Conservation (phyloP, 2,888 invertebrate species). For the Caenorhabditis afra region DNA sequence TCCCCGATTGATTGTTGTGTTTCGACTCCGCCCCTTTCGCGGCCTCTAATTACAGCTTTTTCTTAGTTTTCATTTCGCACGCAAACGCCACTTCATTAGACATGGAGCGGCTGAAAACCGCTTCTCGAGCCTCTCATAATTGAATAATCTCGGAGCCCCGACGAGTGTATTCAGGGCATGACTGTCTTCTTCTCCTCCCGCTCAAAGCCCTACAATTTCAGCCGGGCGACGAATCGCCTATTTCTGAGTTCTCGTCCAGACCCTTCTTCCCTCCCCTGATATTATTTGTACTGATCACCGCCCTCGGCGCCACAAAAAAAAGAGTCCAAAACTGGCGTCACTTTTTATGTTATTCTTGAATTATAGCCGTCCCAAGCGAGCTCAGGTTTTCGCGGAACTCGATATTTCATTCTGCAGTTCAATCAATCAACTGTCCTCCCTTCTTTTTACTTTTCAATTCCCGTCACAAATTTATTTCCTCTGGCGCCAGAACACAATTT, state of each 20-base stretch:
- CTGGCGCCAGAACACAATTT: constrained; percentile 22
- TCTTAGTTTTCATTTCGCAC: constrained; percentile 30
- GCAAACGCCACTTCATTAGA: constrained; percentile 37
- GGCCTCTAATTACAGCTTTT: constrained; percentile 20
- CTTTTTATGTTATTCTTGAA: not conserved
- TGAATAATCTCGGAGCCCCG: constrained; percentile 31
- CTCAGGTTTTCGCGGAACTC: not conserved
- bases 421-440: not conserved
- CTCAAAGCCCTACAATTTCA: not conserved
- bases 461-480: no score
- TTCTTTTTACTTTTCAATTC: constrained; percentile 3
- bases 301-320: no score
- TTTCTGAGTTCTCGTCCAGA: not conserved
- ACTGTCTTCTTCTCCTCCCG: not conserved
- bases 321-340: no score
- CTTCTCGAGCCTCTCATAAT: constrained; percentile 15
- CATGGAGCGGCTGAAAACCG: not conserved
- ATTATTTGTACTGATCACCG: no score
- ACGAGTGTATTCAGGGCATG: not conserved
- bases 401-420: not conserved
- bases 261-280: not conserved
- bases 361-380: not conserved
- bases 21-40: constrained; percentile 4
- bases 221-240: no score
- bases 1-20: constrained; percentile 6